Conservation (phyloP, 2,888 invertebrate species). For the Ophion ellenae region DNA sequence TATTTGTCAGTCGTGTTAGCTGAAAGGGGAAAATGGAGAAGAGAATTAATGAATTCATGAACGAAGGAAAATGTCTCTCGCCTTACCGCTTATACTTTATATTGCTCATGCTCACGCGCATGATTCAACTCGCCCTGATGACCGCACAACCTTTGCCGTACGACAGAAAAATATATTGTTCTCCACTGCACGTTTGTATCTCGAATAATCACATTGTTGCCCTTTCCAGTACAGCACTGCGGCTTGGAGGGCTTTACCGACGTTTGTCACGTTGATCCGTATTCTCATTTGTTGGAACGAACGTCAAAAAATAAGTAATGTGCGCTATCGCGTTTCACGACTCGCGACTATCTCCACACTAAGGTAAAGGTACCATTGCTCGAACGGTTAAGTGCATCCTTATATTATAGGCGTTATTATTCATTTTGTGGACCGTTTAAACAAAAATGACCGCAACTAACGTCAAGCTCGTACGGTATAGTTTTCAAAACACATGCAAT, state of each 20-base stretch:
- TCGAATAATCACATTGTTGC: conserved; percentile 20
- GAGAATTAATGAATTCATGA: neutral
- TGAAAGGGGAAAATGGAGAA: conserved; percentile 14
- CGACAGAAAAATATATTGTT: conserved; percentile 3
- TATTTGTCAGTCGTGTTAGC: conserved; percentile 61
- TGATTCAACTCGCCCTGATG: conserved; percentile 25
- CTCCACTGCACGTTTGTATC: conserved; percentile 5
- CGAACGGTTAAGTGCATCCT: too few relatives aligned
- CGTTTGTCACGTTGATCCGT: conserved; percentile 28
- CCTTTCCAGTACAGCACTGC: conserved; percentile 1
- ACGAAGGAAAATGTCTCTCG: conserved; percentile 6
- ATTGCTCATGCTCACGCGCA: conserved; percentile 14
- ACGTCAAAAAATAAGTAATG: conserved; percentile 15
- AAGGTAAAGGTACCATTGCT: too few relatives aligned
- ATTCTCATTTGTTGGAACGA: conserved; percentile 29
- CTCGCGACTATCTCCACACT: neutral
- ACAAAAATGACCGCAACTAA: too few relatives aligned
- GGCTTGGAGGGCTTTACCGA: neutral
- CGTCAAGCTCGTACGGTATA: too few relatives aligned
- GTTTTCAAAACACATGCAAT: too few relatives aligned
- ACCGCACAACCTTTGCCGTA: neutral
- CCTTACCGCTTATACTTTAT: conserved; percentile 46
- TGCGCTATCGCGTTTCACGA: neutral
- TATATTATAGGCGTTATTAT: too few relatives aligned
- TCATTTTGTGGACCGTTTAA: too few relatives aligned